phyloP scores from a whole-genome alignment of 2,888 invertebrate genomes.

The Sinopyrophorus schimmeli region DNA sequence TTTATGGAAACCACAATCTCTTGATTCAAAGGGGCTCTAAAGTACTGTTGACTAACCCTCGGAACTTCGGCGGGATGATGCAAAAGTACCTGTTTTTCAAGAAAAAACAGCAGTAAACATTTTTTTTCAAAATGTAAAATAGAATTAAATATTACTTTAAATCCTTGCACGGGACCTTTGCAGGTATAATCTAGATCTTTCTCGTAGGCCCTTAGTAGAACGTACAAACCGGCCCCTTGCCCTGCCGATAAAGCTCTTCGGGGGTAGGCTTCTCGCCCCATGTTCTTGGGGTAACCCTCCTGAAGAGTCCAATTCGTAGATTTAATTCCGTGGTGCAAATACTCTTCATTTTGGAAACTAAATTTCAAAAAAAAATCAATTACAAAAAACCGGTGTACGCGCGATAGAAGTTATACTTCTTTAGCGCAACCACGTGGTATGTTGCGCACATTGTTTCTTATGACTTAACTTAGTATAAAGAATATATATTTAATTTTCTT shows the following conservation, averaged over 20 bases:
- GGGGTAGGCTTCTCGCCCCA: constrained; percentile 66
- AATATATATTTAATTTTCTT: no score
- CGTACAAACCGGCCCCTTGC: constrained; percentile 65
- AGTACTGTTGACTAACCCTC: constrained; percentile 69
- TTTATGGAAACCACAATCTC: constrained; percentile 72
- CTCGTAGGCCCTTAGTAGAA: constrained; percentile 63
- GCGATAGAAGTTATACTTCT: no score
- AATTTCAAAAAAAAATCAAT: no score
- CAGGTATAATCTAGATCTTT: constrained; percentile 71
- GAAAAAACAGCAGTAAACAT: no score
- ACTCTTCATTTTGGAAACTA: constrained; percentile 40
- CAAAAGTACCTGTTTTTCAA: constrained; percentile 66
- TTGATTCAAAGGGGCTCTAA: constrained; percentile 69
- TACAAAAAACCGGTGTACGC: no score
- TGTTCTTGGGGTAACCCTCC: constrained; percentile 60
- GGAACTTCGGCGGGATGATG: constrained; percentile 73
- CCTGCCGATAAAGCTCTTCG: constrained; percentile 69
- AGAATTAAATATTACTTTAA: constrained; percentile 60
- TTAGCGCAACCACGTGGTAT: no score
- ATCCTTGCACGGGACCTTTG: constrained; percentile 73
- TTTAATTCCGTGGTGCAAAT: constrained; percentile 43
- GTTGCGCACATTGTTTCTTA: no score
- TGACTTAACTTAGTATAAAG: no score
- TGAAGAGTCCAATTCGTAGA: constrained; percentile 66
- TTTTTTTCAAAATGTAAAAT: constrained; percentile 28